phyloP scores from a whole-genome alignment of 2,797 vertebrate genomes.

The Coranthus polyacanthus region DNA sequence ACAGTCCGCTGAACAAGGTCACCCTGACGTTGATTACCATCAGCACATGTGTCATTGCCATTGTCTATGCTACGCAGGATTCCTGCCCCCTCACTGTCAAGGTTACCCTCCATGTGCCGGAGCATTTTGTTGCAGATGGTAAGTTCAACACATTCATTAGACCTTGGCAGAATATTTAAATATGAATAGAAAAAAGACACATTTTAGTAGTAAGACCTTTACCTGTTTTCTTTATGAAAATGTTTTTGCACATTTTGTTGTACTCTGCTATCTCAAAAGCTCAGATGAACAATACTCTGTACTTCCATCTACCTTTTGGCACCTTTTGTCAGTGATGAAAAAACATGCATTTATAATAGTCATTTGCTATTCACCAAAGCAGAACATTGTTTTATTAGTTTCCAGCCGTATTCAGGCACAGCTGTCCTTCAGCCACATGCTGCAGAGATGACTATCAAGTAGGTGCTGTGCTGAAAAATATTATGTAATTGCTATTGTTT shows the following conservation, averaged over 20 bases:
- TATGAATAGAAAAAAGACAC: neutral
- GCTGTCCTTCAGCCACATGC: conserved; percentile 22
- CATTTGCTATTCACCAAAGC: neutral
- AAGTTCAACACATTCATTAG: conserved; percentile 75
- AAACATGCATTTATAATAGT: conserved; percentile 2
- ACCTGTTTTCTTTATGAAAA: neutral
- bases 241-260: neutral
- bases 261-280: neutral
- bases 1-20: conserved; percentile 96
- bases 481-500: conserved; percentile 36
- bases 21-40: conserved; percentile 95
- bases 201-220: neutral
- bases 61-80: conserved; percentile 95
- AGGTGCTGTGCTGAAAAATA: conserved; percentile 9
- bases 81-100: conserved; percentile 97
- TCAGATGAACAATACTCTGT: neutral
- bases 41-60: conserved; percentile 94
- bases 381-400: conserved; percentile 15
- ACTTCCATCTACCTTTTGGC: neutral
- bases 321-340: neutral
- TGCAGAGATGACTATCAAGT: conserved; percentile 5
- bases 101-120: conserved; percentile 97
- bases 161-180: conserved; percentile 18
- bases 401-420: conserved; percentile 19
- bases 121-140: conserved; percentile 99